Evolutionary conservation across 2,113 vertebrate genomes (phyloP).

Genomic region (Psophia crepitans): DNA sequence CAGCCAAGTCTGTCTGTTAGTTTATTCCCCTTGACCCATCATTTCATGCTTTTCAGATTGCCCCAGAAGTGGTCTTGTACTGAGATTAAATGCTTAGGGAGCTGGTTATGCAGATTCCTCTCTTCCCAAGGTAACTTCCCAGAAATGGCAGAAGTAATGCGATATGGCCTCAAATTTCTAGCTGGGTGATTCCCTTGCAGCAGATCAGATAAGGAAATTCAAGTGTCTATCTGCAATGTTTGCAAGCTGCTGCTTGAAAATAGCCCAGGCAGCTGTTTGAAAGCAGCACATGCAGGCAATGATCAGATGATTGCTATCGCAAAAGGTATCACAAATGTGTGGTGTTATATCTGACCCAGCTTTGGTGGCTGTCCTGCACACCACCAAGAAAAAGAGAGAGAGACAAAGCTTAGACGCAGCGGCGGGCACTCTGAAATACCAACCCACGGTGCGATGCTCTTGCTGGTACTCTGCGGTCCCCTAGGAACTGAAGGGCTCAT

Average conservation of each 20-base stretch:
- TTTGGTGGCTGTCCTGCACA: not conserved
- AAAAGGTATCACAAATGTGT: not conserved
- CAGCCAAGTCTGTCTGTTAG: not conserved
- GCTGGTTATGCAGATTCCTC: not conserved
- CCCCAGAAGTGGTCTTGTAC: not conserved
- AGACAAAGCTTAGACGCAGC: not conserved
- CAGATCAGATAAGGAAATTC: not conserved
- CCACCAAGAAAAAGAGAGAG: not conserved
- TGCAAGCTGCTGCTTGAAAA: not conserved
- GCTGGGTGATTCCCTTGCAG: not conserved
- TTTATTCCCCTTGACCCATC: not conserved
- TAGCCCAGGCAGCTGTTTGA: not conserved
- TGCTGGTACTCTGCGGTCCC: not conserved
- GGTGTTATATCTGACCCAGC: not conserved
- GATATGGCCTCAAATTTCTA: not conserved
- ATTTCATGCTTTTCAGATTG: not conserved
- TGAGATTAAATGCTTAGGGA: not conserved
- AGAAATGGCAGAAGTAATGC: not conserved
- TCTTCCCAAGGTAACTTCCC: not conserved
- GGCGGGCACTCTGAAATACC: not conserved
- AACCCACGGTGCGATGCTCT: rapidly evolving
- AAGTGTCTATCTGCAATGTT: not conserved
- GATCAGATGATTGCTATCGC: not conserved
- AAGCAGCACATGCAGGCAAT: not conserved
- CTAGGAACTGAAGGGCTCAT: not conserved